Base-by-base conservation (phyloP, 2,113 vertebrate species). In the Eira barbara region DNA sequence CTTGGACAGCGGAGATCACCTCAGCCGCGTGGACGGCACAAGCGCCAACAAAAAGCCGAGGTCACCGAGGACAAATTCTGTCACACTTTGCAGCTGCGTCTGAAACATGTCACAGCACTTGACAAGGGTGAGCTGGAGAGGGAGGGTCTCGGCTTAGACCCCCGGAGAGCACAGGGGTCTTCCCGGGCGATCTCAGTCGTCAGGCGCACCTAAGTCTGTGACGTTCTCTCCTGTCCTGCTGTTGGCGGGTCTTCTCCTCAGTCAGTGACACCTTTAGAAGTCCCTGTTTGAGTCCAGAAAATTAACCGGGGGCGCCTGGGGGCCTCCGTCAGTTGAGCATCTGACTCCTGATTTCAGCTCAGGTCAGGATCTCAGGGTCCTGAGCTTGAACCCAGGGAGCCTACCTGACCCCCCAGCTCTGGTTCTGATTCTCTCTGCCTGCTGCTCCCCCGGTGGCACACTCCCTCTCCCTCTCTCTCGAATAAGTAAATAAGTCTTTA, bases 121-220 rank as follows among this genome's bases (percentile, higher is more conserved):
- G 25, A 21, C 0, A 1, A n/a, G 17, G 45, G 31, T 0, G 17
- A 27, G n/a, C n/a, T 7, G 21, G n/a, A 13, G 6, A 29, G 3
- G 3, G 74, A 2, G 3, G 45, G 65, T 25, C 39, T 47, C 1
- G 0, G 25, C 65, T 49, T 17, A 39, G 3, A 10, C 55, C 9
- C 57, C 15, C 42, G 1, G 2, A 45, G 10, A 13, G 42, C 3
- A 45, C 14, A 2, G 4, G 4, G 21, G 17, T 65, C 74, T 69
- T 20, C 82, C 39, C 42, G 0, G 42, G 73, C 2, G 73, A 17
- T 49, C 25, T 17, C 3, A 0, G 69, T 78, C 39, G 15, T 39
- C 9, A 25, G 39, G 21, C 2, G 18, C 3, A 31, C 27, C 21
- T 0, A 3, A 10, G 14, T 11, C 63, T 5, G 47, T 0, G 2